Evolutionary conservation across 2,797 vertebrate genomes (phyloP).

Genomic region (Siniperca scherzeri): DNA sequence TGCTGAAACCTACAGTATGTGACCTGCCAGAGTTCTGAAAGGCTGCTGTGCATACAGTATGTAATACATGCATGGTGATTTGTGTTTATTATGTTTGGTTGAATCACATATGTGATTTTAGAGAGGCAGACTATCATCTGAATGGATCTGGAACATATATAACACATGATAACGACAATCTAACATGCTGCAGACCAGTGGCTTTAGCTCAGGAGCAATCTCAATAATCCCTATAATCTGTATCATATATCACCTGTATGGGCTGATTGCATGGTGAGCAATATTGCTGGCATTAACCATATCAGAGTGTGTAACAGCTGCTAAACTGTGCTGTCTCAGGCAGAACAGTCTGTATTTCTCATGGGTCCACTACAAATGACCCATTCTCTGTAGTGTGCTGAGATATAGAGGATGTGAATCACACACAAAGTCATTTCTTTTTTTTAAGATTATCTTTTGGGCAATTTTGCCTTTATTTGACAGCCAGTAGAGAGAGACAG

Average conservation of each 20-base stretch:
- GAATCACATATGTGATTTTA: neutral
- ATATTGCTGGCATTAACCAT: slow-evolving; percentile 52
- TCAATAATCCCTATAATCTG: slow-evolving; percentile 58
- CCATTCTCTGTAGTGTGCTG: slow-evolving; percentile 29
- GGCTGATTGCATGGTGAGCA: slow-evolving; percentile 20
- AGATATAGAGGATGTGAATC: slow-evolving; percentile 50
- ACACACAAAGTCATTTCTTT: slow-evolving; percentile 55
- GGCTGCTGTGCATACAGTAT: neutral
- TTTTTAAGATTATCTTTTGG: no score
- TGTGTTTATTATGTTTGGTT: neutral
- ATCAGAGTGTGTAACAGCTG: slow-evolving; percentile 59
- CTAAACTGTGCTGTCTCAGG: slow-evolving; percentile 53
- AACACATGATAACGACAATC: neutral
- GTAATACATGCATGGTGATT: neutral
- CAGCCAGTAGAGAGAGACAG: no score
- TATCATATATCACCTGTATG: slow-evolving; percentile 37
- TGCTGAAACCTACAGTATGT: neutral
- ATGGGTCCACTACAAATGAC: slow-evolving; percentile 55
- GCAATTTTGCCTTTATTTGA: no score
- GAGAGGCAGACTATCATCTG: slow-evolving; percentile 10
- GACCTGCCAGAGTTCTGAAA: neutral
- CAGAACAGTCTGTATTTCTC: slow-evolving; percentile 63
- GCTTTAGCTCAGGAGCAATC: slow-evolving; percentile 37
- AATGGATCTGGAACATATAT: slow-evolving; percentile 15
- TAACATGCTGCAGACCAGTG: slow-evolving; percentile 11